Conservation (phyloP, 2,888 invertebrate species). For the Drosophila prolongata region DNA sequence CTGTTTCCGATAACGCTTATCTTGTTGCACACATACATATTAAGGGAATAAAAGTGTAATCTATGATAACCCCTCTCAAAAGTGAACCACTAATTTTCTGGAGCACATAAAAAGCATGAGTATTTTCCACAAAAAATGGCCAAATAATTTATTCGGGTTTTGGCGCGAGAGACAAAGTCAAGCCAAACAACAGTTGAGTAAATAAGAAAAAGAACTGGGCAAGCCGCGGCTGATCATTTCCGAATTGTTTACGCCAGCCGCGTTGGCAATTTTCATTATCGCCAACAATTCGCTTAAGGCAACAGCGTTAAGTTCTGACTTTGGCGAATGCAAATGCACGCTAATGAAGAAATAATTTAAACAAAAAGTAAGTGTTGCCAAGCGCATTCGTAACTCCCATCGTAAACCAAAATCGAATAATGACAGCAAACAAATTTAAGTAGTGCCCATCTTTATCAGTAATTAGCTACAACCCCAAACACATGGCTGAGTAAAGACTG, state of each 20-base stretch:
- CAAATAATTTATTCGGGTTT: slow-evolving; percentile 7
- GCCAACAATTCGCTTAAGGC: slow-evolving; percentile 1
- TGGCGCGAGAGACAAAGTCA: slow-evolving; percentile 6
- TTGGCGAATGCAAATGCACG: slow-evolving; percentile 32
- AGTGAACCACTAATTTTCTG: not conserved
- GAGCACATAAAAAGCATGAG: not conserved
- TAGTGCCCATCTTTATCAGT: slow-evolving; percentile 23
- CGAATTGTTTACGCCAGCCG: slow-evolving; percentile 17
- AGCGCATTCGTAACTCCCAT: not conserved
- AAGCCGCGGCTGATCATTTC: slow-evolving; percentile 4
- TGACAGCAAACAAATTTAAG: slow-evolving; percentile 8
- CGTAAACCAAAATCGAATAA: slow-evolving; percentile 1
- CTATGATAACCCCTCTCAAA: not conserved
- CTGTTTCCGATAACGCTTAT: slow-evolving; percentile 34
- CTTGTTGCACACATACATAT: slow-evolving; percentile 2
- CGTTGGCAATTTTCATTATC: slow-evolving; percentile 42
- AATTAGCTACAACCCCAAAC: slow-evolving; percentile 26
- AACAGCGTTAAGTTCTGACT: slow-evolving; percentile 8
- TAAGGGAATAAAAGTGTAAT: slow-evolving; percentile 10
- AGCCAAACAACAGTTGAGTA: slow-evolving; percentile 31
- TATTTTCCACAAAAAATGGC: slow-evolving; percentile 6
- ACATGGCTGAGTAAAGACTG: slow-evolving; percentile 11
- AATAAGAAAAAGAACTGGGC: slow-evolving; percentile 10
- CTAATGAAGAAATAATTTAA: not conserved
- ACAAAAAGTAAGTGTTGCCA: slow-evolving; percentile 4